These are phyloP conservation scores for Rhorus exstirpatorius DNA, from an alignment of 2,888 invertebrate species.

Conservation along the genomic window DNA sequence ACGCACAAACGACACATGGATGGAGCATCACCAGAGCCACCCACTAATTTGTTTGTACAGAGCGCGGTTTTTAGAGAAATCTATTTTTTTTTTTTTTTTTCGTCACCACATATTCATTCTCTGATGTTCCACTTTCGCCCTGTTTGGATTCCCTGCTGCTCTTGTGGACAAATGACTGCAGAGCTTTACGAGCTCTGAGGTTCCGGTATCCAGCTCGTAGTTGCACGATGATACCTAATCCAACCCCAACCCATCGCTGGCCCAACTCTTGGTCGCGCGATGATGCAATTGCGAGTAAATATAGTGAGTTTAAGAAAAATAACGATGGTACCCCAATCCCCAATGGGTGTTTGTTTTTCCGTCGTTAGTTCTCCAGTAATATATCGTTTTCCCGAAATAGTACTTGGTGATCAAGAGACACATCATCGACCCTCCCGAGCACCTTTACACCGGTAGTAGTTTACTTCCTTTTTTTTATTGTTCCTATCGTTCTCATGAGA, in stretches of 20 bases:
- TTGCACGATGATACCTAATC: too few relatives aligned
- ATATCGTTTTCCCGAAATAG: slow-evolving; percentile 64
- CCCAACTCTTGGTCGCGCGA: slow-evolving; percentile 43
- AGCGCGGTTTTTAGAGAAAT: slow-evolving; percentile 69
- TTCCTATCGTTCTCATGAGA: neutral
- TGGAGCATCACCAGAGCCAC: slow-evolving; percentile 65
- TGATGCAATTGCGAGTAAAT: slow-evolving; percentile 69
- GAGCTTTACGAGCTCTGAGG: slow-evolving; percentile 16
- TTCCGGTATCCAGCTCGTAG: slow-evolving; percentile 39
- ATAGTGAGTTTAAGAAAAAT: slow-evolving; percentile 70
- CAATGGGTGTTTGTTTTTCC: slow-evolving; percentile 54
- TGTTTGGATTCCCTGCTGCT: slow-evolving; percentile 35
- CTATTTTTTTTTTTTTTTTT: slow-evolving; percentile 60
- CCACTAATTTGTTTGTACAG: slow-evolving; percentile 77
- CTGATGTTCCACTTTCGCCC: slow-evolving; percentile 41
- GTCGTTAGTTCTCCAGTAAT: slow-evolving; percentile 39
- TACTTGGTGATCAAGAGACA: slow-evolving; percentile 46
- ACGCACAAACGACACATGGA: slow-evolving; percentile 31
- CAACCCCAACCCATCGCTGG: too few relatives aligned
- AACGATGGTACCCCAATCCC: neutral
- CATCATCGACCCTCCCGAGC: slow-evolving; percentile 43
- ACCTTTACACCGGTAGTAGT: slow-evolving; percentile 34
- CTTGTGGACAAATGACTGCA: slow-evolving; percentile 23
- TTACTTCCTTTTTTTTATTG: slow-evolving; percentile 6
- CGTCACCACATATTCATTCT: slow-evolving; percentile 17